phyloP scores from a whole-genome alignment of 2,113 vertebrate genomes.

The Sphaerodactylus townsendi region DNA sequence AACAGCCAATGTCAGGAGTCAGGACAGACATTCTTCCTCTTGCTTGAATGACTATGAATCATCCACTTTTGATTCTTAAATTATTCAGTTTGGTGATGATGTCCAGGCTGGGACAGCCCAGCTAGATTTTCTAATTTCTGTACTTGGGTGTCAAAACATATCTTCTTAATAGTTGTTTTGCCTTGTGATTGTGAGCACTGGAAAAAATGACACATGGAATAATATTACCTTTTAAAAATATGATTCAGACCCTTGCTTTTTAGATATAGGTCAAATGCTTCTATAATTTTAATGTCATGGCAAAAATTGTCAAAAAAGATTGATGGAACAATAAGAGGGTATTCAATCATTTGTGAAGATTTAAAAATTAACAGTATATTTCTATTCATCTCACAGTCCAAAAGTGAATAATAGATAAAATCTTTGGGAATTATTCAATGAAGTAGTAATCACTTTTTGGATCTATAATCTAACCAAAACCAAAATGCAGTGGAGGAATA shows the following conservation, averaged over 20 bases:
- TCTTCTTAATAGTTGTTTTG: background rate
- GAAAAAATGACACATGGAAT: constrained; percentile 1
- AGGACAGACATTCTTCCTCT: constrained; percentile 17
- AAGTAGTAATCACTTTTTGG: background rate
- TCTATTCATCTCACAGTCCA: background rate
- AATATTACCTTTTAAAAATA: background rate
- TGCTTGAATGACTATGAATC: constrained; percentile 25
- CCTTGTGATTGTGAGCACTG: constrained; percentile 12
- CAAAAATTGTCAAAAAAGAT: background rate
- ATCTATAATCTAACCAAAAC: background rate
- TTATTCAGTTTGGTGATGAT: constrained; percentile 41
- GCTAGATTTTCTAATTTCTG: constrained; percentile 7
- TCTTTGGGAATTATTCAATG: background rate
- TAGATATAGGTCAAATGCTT: background rate
- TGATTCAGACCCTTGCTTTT: background rate
- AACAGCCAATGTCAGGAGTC: constrained; percentile 26
- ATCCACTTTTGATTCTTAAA: constrained; percentile 48
- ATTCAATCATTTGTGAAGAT: background rate
- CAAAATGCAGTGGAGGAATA: background rate
- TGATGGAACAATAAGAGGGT: background rate
- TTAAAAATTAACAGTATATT: background rate
- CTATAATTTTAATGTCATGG: background rate
- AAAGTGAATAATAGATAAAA: background rate
- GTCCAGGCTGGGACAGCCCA: constrained; percentile 26
- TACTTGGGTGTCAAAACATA: background rate